Evolutionary conservation across 2,888 invertebrate genomes (phyloP), one percentile per base, ranked within the genome.

Genomic region (Congeria kusceri): DNA sequence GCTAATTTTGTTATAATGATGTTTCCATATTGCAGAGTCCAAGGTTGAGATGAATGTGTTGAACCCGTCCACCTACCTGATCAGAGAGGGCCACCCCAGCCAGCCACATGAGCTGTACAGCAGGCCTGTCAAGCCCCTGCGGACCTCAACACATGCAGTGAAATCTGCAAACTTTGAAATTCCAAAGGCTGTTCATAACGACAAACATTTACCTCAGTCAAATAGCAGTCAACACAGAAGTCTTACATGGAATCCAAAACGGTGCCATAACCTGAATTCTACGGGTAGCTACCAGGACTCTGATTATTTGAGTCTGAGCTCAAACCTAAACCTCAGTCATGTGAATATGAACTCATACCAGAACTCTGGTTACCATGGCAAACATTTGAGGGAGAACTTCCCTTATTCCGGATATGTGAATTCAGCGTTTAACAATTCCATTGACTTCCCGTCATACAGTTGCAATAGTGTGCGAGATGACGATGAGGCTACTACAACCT

Each of bases 401-500:
- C 63, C 56, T 49, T 69, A 74, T 18, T n/a, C 27, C 7, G 79
- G 77, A 18, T 77, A 63, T 53, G 53, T 64, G 13, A 83, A 83
- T 53, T 77, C 53, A 25, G 79, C 63, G 11, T 83, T 75, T 39
- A 39, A 39, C 39, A 7, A 1, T 7, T 39, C 39, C 5, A 39
- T 11, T 49, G 71, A 72, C 47, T 79, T 69, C 63, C 67, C 66
- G 15, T 66, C 66, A 23, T 77, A 46, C 58, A 64, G 77, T 39
- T 80, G 69, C 57, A 80, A 77, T 57, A 83, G 83, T 47, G 77
- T 77, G 4, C 39, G 77, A 63, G 83, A 83, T 20, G 83, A 83
- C 64, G 83, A 83, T 62, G 78, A 80, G 7, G 78, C 77, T 2
- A 83, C 83, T 23, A 83, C 83, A 5, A 83, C 83, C 11, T 83